Base-by-base conservation (phyloP, 1,140 invertebrate genomes). In the Pantala flavescens region DNA sequence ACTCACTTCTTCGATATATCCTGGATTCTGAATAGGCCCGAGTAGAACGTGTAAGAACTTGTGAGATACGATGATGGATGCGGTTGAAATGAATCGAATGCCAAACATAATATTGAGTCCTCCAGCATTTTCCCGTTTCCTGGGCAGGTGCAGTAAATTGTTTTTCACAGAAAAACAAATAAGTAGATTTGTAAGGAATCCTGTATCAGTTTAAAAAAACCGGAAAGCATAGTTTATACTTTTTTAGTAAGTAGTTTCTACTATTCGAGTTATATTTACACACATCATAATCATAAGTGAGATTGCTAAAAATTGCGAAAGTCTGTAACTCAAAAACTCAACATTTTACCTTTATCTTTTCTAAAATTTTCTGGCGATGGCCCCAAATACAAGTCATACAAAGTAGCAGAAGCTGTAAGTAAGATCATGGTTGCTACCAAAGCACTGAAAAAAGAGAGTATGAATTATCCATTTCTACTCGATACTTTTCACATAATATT, bases 61-160 rank as follows among this genome's bases (percentile, higher is more conserved):
- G 78, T 91, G 90, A 3, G 88, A 88, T 24, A 81, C 82, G 0
- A 90, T 82, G 71, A 91, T 89, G 55, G 89, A 84, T 3, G 85
- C 75, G 88, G 90, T 90, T 0, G 88, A 84, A 12, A 90, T 77
- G 23, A 87, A 76, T 5, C 80, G 75, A 0, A 80, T 73, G 0
- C 78, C 63, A 72, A 81, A 78, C 21, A 81, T 78, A 14, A 75
- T 75, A 55, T 81, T 79, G 14, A 81, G 73, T 23, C 80, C 80
- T 12, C 76, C 76, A 72, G 81, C 79, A 9, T 63, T 75, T 42
- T 78, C 78, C 0, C 63, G 74, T 0, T 76, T 72, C 23, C 74
- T 73, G 19, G 78, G 77, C 0, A 82, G 55, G 0, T 70, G 55
- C 5, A 63, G 14, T 2, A 76, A 9, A 43, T 71, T 76, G 23